Percentiles rank a stretch among this genome's conserved stretches.
Evolutionary conservation across 2,797 vertebrate species (phyloP).

Genomic region (Tadarida brasiliensis): DNA sequence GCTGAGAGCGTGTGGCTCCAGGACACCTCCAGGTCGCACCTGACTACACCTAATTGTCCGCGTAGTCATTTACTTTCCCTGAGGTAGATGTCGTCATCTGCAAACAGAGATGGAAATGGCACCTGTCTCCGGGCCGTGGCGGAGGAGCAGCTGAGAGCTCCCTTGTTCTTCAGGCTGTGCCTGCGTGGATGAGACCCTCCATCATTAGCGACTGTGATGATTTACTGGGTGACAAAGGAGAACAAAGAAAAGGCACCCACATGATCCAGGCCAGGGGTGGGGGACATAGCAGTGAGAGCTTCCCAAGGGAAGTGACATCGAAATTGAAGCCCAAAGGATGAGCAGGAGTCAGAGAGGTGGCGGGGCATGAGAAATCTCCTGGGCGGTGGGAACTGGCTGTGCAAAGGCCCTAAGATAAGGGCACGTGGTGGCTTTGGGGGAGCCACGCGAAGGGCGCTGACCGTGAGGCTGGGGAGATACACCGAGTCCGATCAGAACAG

Average conservation of each 20-base stretch:
- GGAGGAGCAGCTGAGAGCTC: background rate
- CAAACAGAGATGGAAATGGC: background rate
- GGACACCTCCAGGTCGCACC: background rate
- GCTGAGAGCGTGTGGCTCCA: background rate
- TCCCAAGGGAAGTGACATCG: background rate
- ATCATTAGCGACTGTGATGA: fast-evolving
- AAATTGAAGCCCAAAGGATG: background rate
- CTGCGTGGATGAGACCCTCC: background rate
- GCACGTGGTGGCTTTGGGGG: fast-evolving
- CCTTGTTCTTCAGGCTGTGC: background rate
- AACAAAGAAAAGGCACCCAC: background rate
- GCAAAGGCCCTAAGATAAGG: background rate
- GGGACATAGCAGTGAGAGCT: background rate
- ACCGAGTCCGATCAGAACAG: background rate
- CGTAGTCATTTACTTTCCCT: background rate
- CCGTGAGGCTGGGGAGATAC: background rate
- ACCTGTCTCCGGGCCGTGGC: background rate
- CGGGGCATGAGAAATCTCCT: background rate
- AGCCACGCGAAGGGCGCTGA: background rate
- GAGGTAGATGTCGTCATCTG: background rate
- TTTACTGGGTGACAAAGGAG: background rate
- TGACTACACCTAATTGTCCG: background rate
- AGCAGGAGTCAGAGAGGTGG: background rate
- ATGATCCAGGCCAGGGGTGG: background rate
- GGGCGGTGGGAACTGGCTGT: no score